phyloP scores from a whole-genome alignment of 2,797 vertebrate genomes.

The Esox lucius region DNA sequence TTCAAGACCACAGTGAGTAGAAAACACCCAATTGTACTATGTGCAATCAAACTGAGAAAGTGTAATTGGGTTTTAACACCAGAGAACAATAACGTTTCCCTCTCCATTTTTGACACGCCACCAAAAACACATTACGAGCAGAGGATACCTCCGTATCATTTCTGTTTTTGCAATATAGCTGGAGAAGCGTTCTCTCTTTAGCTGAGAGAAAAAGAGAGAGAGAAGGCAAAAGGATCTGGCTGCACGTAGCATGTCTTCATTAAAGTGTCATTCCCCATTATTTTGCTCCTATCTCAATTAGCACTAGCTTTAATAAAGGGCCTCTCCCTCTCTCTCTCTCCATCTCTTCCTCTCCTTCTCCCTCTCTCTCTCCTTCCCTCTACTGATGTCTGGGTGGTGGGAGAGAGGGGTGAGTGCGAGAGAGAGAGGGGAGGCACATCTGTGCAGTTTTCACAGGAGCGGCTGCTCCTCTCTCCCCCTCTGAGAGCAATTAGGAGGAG shows the following conservation, averaged over 20 bases:
- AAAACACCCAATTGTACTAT: slow-evolving; percentile 52
- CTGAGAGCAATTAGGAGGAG: slow-evolving; percentile 76
- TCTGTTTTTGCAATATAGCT: slow-evolving; percentile 72
- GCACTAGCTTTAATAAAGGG: slow-evolving; percentile 81
- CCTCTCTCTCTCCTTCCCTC: slow-evolving; percentile 14
- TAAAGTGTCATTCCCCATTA: slow-evolving; percentile 82
- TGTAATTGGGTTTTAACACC: slow-evolving; percentile 75
- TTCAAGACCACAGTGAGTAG: slow-evolving; percentile 8
- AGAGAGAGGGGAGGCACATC: slow-evolving; percentile 43
- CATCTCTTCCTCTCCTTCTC: slow-evolving; percentile 34
- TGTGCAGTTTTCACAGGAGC: slow-evolving; percentile 54
- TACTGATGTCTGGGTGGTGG: slow-evolving; percentile 9
- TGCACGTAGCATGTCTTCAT: slow-evolving; percentile 79
- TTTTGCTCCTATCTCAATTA: slow-evolving; percentile 82
- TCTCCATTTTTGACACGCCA: slow-evolving; percentile 71
- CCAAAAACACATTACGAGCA: slow-evolving; percentile 74
- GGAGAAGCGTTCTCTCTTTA: slow-evolving; percentile 41
- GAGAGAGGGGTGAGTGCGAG: slow-evolving; percentile 22
- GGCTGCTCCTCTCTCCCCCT: slow-evolving; percentile 59
- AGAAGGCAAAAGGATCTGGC: slow-evolving; percentile 71
- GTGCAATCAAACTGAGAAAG: slow-evolving; percentile 64
- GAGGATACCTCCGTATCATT: slow-evolving; percentile 67
- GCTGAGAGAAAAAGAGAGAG: slow-evolving; percentile 50
- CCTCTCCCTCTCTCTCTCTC: slow-evolving; percentile 59
- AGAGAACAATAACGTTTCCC: slow-evolving; percentile 76